Evolutionary conservation across 2,888 invertebrate species (phyloP).

Genomic region (Hypolimnas misippus): DNA sequence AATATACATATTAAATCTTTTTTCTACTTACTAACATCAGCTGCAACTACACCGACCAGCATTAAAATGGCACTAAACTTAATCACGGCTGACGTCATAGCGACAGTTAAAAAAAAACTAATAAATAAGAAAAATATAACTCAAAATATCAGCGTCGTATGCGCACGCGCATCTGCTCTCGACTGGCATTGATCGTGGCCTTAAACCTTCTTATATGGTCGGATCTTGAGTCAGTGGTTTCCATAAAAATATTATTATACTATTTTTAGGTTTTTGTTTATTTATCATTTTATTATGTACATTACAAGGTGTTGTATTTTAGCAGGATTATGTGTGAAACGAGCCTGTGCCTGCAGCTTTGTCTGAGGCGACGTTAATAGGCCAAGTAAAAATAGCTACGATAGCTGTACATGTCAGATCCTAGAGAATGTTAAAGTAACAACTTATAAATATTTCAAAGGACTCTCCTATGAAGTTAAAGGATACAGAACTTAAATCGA

Average conservation of each 20-base stretch:
- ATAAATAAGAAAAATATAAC: slow-evolving; percentile 50
- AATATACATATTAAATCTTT: too few relatives aligned
- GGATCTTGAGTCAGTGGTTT: slow-evolving; percentile 50
- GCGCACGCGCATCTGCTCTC: slow-evolving; percentile 57
- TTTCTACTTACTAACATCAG: slow-evolving; percentile 72
- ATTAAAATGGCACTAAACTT: slow-evolving; percentile 77
- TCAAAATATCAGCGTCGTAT: slow-evolving; percentile 55
- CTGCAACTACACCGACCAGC: slow-evolving; percentile 64
- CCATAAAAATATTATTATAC: slow-evolving; percentile 46
- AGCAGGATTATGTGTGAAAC: background rate
- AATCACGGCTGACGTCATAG: slow-evolving; percentile 75
- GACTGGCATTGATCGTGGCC: slow-evolving; percentile 77
- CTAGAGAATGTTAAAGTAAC: too few relatives aligned
- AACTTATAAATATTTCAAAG: too few relatives aligned
- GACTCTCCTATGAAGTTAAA: too few relatives aligned
- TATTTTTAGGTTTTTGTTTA: slow-evolving; percentile 36
- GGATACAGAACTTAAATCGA: too few relatives aligned
- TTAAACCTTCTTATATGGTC: slow-evolving; percentile 70
- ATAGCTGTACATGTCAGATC: too few relatives aligned
- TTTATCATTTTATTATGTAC: slow-evolving; percentile 28
- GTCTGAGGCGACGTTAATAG: too few relatives aligned
- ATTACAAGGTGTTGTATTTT: background rate
- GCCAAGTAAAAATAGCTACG: too few relatives aligned
- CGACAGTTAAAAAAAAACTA: slow-evolving; percentile 50
- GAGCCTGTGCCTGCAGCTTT: too few relatives aligned